Percentiles rank a stretch among this genome's conserved stretches.
These are phyloP conservation scores for Actinopyga echinites DNA, from an alignment of 53 echinoderm and acorn worm genomes.

Conservation along the genomic window DNA sequence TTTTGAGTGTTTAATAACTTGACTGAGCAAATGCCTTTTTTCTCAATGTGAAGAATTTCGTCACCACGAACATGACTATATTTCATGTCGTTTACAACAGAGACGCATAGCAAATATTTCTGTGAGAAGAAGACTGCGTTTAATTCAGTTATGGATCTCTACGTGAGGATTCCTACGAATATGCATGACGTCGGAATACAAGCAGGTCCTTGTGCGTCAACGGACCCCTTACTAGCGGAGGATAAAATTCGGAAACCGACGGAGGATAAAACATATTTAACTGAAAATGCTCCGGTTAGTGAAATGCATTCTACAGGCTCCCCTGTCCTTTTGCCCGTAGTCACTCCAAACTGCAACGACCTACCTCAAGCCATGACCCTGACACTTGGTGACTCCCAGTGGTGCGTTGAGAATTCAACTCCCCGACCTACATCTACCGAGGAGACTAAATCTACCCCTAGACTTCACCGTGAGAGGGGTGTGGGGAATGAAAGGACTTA, in stretches of 20 bases:
- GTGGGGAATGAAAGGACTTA: not conserved
- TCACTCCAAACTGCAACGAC: no score
- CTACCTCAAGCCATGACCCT: not conserved
- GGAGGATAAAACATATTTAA: not conserved
- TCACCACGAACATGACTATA: no score
- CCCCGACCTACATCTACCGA: not conserved
- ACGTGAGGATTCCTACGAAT: conserved; percentile 7
- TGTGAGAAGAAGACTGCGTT: no score
- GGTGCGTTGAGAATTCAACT: conserved; percentile 15
- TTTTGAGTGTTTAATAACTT: no score
- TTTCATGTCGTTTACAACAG: no score
- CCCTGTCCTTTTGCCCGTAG: not conserved
- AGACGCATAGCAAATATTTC: no score
- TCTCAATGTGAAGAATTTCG: no score
- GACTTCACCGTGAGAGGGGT: not conserved
- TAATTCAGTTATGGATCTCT: not conserved
- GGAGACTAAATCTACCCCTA: not conserved
- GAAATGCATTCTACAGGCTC: not conserved
- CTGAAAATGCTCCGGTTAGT: not conserved
- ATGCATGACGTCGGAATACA: conserved; percentile 35
- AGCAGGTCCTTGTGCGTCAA: not conserved
- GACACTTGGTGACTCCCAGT: not conserved
- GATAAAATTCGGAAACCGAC: not conserved
- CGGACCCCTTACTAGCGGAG: no score
- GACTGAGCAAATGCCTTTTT: no score